Evolutionary conservation across 2,888 invertebrate species (phyloP), one percentile per base, ranked within the genome.

Genomic region (Candidula unifasciata): DNA sequence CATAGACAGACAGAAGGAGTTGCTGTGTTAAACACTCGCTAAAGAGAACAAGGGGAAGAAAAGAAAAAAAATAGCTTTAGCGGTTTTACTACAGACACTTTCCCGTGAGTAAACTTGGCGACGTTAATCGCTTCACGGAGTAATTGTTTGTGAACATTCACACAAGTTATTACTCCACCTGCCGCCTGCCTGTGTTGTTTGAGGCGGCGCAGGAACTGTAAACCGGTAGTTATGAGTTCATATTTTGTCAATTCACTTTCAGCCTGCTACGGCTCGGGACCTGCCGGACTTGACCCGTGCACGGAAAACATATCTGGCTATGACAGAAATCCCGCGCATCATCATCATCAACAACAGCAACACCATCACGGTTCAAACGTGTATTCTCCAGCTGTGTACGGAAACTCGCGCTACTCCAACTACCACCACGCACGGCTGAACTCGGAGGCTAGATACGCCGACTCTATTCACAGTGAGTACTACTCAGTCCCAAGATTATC

Each of bases 211-310:
- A 6, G 54, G 66, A 30, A 37, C 86, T n/a, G n/a, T n/a, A n/a
- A n/a, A n/a, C n/a, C n/a, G n/a, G n/a, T n/a, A n/a, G 44, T 44
- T 44, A 92, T 92, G 92, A 92, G 92, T 88, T 92, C 92, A 79
- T 92, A 92, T 89, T 92, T 92, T 88, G 92, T 92, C 82, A 92
- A 91, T 88, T 91, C 91, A 73, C 88, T 92, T 80, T 90, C 92
- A 77, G 89, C 91, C 84, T 92, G 91, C 88, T 92, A 92, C 85
- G 91, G 91, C 57, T 91, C 91, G 81, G 90, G 90, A 37, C 88
- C 90, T 44, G 90, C 89, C 18, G 88, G 90, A 10, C 44, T 77
- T 84, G 91, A 91, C 85, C 90, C 90, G 84, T 91, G 91, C 87
- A 85, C 90, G 35, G 91, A 91, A 57, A 54, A 71, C 21, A 37